Evolutionary conservation across 2,888 invertebrate species (phyloP).

Genomic region (Diaperis boleti): DNA sequence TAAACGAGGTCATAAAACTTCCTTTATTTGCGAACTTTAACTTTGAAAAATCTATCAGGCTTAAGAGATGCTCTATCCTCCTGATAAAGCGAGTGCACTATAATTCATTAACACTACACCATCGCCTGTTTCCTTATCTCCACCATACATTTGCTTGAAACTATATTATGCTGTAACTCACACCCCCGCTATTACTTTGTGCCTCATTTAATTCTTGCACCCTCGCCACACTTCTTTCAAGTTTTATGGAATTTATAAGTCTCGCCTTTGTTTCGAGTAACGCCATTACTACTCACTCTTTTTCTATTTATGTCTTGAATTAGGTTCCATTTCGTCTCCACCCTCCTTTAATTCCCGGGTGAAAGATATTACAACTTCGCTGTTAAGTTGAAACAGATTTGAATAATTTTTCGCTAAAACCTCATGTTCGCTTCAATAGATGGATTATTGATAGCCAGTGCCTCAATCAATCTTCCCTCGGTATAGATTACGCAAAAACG

Average conservation of each 20-base stretch:
- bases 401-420: conserved; percentile 2
- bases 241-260: conserved; percentile 12
- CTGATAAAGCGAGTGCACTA: background rate
- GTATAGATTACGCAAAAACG: conserved; percentile 10
- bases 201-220: conserved; percentile 14
- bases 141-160: background rate
- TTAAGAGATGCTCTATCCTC: background rate
- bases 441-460: conserved; percentile 15
- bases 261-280: background rate
- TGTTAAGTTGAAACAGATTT: background rate
- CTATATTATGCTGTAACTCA: background rate
- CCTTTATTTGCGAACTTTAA: background rate
- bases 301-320: background rate
- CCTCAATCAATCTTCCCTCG: conserved; percentile 14
- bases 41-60: background rate
- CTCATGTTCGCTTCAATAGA: conserved; percentile 4
- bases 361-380: background rate
- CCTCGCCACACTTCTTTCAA: conserved; percentile 10
- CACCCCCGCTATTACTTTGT: conserved; percentile 3
- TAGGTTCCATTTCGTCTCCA: background rate
- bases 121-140: conserved; percentile 8
- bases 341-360: background rate
- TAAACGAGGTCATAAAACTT: too few species aligned
- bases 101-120: conserved; percentile 4
- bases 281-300: background rate